A percentile compares a stretch with the other conserved stretches of the same genome.
These are phyloP conservation scores for Pimpla rufipes DNA, from an alignment of 2,888 invertebrate species.

Conservation along the genomic window DNA sequence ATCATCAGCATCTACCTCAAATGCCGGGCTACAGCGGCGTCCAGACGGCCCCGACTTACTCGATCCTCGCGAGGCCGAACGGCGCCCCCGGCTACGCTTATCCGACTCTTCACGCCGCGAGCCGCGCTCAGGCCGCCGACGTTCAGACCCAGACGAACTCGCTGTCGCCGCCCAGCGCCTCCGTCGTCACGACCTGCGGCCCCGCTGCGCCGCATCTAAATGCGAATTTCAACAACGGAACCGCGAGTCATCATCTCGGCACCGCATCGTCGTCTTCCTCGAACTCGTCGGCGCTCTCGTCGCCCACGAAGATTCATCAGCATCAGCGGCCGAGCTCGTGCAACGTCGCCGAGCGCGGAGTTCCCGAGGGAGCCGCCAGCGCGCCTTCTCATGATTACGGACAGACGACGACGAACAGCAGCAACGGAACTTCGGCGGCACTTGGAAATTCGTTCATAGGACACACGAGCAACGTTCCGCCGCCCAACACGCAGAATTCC, in stretches of 20 bases:
- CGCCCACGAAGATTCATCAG: slow-evolving; percentile 82
- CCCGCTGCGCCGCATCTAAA: slow-evolving; percentile 37
- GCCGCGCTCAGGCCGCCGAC: slow-evolving; percentile 73
- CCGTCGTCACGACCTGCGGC: slow-evolving; percentile 46
- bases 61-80: slow-evolving; percentile 71
- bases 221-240: slow-evolving; percentile 43
- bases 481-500: slow-evolving; percentile 83
- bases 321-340: slow-evolving; percentile 66
- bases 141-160: slow-evolving; percentile 80
- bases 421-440: no score
- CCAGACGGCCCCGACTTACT: slow-evolving; percentile 74
- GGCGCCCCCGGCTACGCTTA: slow-evolving; percentile 62
- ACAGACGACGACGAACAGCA: slow-evolving; percentile 65
- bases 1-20: slow-evolving; percentile 77
- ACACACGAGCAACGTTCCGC: slow-evolving; percentile 82
- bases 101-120: slow-evolving; percentile 55
- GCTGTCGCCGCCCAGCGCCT: slow-evolving; percentile 63
- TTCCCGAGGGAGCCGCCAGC: slow-evolving; percentile 91
- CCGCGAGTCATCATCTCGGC: slow-evolving; percentile 47
- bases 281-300: slow-evolving; percentile 77
- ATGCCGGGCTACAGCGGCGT: slow-evolving; percentile 73
- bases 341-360: slow-evolving; percentile 88
- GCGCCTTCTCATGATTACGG: slow-evolving; percentile 88
- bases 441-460: slow-evolving; percentile 77
- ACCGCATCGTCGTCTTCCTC: slow-evolving; percentile 72